These are phyloP conservation scores for Ametastegia equiseti DNA, from an alignment of 2,888 invertebrate genomes.

Conservation along the genomic window DNA sequence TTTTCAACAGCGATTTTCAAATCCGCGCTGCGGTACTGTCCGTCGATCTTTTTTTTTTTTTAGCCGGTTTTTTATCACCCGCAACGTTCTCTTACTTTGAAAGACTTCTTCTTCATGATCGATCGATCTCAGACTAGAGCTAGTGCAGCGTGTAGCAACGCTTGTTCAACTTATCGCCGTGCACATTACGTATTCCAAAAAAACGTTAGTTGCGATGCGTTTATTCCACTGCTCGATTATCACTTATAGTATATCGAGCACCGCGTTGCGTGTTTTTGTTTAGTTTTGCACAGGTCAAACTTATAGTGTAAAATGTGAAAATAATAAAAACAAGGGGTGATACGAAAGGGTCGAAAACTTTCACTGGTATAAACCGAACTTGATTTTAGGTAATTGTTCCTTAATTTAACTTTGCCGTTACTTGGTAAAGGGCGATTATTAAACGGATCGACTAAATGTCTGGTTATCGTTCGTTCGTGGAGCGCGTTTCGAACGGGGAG, in stretches of 20 bases:
- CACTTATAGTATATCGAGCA: neutral
- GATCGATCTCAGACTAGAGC: slow-evolving; percentile 29
- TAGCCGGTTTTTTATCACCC: slow-evolving; percentile 13
- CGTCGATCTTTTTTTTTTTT: neutral
- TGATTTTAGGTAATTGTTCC: neutral
- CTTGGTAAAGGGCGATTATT: neutral
- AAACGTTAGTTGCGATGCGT: neutral
- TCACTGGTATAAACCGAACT: neutral
- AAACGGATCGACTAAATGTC: neutral
- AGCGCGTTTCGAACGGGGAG: neutral
- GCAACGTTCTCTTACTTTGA: slow-evolving; percentile 5
- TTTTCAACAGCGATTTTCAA: no score
- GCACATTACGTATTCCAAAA: neutral
- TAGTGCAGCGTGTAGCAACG: neutral
- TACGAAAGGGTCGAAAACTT: neutral
- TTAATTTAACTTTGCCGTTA: neutral
- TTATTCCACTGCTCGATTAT: neutral
- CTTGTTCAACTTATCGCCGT: neutral
- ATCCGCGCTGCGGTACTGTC: no score
- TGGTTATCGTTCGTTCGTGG: neutral
- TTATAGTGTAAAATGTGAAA: neutral
- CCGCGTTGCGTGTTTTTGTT: no score
- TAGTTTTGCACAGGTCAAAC: no score
- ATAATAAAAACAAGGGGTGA: neutral
- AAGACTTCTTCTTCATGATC: slow-evolving; percentile 44